Evolutionary conservation across 2,797 vertebrate species (phyloP), one percentile per base, ranked within the genome.

Genomic region (Agapornis canus): DNA sequence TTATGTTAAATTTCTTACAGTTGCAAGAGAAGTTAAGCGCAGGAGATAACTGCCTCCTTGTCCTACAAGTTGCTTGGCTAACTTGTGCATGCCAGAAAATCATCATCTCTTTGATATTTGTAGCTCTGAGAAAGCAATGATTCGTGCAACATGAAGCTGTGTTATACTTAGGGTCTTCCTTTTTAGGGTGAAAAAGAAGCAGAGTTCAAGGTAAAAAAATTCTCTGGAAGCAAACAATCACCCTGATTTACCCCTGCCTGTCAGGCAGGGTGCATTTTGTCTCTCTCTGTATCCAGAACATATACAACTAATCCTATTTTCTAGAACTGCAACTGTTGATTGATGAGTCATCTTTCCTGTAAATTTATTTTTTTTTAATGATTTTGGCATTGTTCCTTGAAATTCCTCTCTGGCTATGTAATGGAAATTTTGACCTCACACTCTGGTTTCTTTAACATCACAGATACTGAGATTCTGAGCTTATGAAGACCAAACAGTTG

Each of bases 291-390:
- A 92, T 72, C 69, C 86, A 78, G 89, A 96, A 95, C 68, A 89
- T 94, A 97, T 83, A 96, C 56, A 97, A 97, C 84, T 89, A 95
- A 96, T 94, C 97, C 89, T 97, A 78, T 96, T 97, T 97, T 96
- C 93, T 94, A 83, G 95, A 96, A 95, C 86, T 85, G 92, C 85
- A 95, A 89, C 92, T 97, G 97, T 97, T 98, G 97, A 98, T 97
- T 97, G 97, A 98, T 98, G 98, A 98, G 95, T 98, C 98, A 98
- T 98, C 96, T 97, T 98, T 98, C 98, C 97, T 97, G 97, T 97
- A 97, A 97, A 96, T 98, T 97, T 97, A 90, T 97, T 97, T 98
- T 98, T 98, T 98, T 97, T 93, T 96, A 97, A 96, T 96, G 96
- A 97, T 97, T 97, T 97, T 98, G 98, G 98, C 98, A 96, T 96